Base-by-base conservation (phyloP, 2,888 invertebrate genomes). In the Choristoneura rosaceana region DNA sequence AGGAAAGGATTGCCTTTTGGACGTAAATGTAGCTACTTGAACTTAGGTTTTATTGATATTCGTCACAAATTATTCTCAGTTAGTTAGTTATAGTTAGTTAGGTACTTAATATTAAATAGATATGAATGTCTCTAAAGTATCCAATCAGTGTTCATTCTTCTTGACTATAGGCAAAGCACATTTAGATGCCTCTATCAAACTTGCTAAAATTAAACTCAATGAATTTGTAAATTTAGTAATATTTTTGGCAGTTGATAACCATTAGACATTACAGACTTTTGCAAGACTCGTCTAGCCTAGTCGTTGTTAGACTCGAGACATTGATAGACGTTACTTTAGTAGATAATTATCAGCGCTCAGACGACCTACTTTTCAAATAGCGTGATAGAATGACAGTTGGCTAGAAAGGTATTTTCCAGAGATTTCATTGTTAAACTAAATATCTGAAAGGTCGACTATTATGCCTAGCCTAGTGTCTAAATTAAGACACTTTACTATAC, bases 281-380 rank as follows among this genome's bases (percentile, higher is more conserved):
- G 52, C 3, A 17, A 17, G 17, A 17, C 8, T 52, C 15, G 52
- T 9, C 9, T 52, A 10, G 17, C 9, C 5, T 52, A 52, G 52
- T 17, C 17, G 10, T 9, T 17, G 17, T n/a, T 8, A 4, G 52
- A 17, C 52, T 52, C 3, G 0, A 52, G 52, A 52, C 52, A 52
- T 17, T 55, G 55, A 25, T 55, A 55, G 55, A 55, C 55, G 12
- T 55, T 25, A 12, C 55, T 55, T 17, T 25, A 25, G 25, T 33
- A 55, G 55, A 55, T 55, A 55, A 25, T 12, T 4, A 55, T 55
- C 55, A 55, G 12, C 50, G 50, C 25, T 25, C 15, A 52, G 52
- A 8, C 25, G 55, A 12, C 55, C 55, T 55, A 55, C 55, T 25
- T 52, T 55, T 55, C 25, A 25, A 55, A 55, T 52, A 52, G 10